Percentiles rank a stretch among this genome's conserved stretches.
Conservation (phyloP, 2,797 vertebrate genomes). For the Gouania willdenowi region DNA sequence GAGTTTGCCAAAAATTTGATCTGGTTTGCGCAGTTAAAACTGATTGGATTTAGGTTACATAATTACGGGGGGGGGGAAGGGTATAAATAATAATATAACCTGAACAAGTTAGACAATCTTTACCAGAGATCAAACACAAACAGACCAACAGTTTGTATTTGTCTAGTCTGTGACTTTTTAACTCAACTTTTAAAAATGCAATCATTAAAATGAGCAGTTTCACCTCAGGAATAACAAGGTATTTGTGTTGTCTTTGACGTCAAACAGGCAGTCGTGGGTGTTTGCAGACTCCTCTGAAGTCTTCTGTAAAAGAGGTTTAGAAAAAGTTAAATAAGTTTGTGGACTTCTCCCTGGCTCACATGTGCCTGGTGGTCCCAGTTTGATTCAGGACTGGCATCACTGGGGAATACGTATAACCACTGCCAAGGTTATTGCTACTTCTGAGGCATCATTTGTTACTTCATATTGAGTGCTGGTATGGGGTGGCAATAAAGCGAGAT, state of each 20-base stretch:
- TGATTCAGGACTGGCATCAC: slow-evolving; percentile 4
- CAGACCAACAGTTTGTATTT: too few species aligned
- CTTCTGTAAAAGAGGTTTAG: background rate
- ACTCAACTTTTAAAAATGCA: too few species aligned
- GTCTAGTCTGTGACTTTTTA: too few species aligned
- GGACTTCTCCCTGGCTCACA: background rate
- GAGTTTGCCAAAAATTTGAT: too few species aligned
- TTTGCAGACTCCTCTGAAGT: background rate
- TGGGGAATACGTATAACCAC: slow-evolving; percentile 15
- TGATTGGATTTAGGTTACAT: too few species aligned
- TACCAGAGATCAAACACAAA: too few species aligned
- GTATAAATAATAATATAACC: too few species aligned
- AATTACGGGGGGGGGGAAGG: too few species aligned
- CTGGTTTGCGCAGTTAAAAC: too few species aligned
- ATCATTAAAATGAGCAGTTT: too few species aligned
- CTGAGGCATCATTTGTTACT: slow-evolving; percentile 27
- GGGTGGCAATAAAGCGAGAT: slow-evolving; percentile 17
- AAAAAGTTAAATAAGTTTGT: slow-evolving; percentile 1
- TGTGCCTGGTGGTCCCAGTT: background rate
- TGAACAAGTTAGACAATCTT: too few species aligned
- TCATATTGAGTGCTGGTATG: background rate
- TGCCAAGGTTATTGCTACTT: slow-evolving; percentile 31
- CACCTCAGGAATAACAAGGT: too few species aligned
- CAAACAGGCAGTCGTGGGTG: background rate
- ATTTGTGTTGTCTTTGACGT: background rate